Evolutionary conservation across 2,888 invertebrate species (phyloP).

Genomic region (Plutella xylostella): DNA sequence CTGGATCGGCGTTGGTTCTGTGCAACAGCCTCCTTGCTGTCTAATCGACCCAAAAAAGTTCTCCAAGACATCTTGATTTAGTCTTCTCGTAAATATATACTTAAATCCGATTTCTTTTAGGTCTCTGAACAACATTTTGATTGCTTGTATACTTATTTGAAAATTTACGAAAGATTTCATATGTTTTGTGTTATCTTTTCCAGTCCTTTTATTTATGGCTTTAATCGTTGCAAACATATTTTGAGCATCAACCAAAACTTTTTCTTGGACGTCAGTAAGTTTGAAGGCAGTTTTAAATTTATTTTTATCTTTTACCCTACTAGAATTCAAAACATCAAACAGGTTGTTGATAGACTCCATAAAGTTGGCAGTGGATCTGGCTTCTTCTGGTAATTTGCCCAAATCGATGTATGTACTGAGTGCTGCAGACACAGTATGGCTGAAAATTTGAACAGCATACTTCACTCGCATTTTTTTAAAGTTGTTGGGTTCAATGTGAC

Average conservation of each 20-base stretch:
- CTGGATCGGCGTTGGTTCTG: conserved; percentile 11
- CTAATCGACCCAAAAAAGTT: conserved; percentile 9
- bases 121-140: conserved; percentile 11
- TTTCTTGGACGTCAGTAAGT: conserved; percentile 7
- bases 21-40: conserved; percentile 12
- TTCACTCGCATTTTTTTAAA: conserved; percentile 10
- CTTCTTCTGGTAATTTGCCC: conserved; percentile 11
- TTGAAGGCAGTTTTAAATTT: conserved; percentile 12
- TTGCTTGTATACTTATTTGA: conserved; percentile 13
- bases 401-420: conserved; percentile 11
- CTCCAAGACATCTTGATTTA: conserved; percentile 12
- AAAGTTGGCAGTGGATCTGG: conserved; percentile 14
- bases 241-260: conserved; percentile 7
- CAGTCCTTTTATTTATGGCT: conserved; percentile 7
- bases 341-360: conserved; percentile 12
- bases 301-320: conserved; percentile 8
- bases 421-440: conserved; percentile 12
- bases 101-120: conserved; percentile 3
- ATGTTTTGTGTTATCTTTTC: conserved; percentile 8
- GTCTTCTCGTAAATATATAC: conserved; percentile 3
- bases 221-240: conserved; percentile 9
- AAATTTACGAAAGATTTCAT: conserved; percentile 13
- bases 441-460: conserved; percentile 10
- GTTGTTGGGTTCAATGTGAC: neutral
- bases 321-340: conserved; percentile 16